Evolutionary conservation across 2,888 invertebrate species (phyloP).

Genomic region (Orthosia cruda): DNA sequence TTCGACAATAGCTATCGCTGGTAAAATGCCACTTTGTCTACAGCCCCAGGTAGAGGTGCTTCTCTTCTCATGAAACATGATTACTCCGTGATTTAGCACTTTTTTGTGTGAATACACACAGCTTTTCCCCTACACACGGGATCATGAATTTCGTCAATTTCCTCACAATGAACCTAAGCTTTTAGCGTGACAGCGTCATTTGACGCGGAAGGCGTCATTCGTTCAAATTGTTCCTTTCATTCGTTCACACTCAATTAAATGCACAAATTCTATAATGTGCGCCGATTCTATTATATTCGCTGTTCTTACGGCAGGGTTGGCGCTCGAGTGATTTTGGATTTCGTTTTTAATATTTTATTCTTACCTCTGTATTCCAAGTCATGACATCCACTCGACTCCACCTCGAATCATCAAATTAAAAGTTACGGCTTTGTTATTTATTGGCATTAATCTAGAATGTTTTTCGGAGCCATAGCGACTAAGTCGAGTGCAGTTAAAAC

Average conservation of each 20-base stretch:
- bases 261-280: slow-evolving; percentile 77
- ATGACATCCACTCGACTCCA: too few relatives aligned
- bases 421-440: too few relatives aligned
- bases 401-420: too few relatives aligned
- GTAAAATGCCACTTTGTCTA: too few relatives aligned
- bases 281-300: slow-evolving; percentile 53
- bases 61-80: slow-evolving; percentile 1
- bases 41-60: background rate
- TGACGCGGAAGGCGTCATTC: slow-evolving; percentile 73
- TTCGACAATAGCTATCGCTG: too few relatives aligned
- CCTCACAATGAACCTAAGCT: slow-evolving; percentile 62
- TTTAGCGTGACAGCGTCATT: slow-evolving; percentile 66
- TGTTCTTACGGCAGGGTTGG: slow-evolving; percentile 58
- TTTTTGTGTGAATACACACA: slow-evolving; percentile 18
- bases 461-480: too few relatives aligned
- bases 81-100: background rate
- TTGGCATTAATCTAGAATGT: too few relatives aligned
- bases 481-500: too few relatives aligned
- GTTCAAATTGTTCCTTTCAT: slow-evolving; percentile 78
- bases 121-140: slow-evolving; percentile 32
- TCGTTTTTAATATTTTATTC: background rate
- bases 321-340: background rate
- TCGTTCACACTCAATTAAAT: slow-evolving; percentile 85
- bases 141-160: slow-evolving; percentile 62
- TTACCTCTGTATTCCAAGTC: too few relatives aligned